Base-by-base conservation (phyloP, 2,888 invertebrate species). In the Cerceris ruficornis region DNA sequence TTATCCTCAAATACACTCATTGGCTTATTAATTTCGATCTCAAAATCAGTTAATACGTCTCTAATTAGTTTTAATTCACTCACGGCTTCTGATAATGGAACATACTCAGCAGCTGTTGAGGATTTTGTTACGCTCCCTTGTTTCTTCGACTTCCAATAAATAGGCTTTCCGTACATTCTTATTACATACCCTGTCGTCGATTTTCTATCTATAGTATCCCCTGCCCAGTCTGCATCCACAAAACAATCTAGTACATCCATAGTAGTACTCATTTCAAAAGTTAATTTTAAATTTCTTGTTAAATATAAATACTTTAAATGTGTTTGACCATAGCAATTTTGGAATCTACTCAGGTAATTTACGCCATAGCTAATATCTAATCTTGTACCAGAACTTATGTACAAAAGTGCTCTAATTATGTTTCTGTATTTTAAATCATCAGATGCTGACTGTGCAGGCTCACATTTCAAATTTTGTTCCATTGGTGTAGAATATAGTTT, bases 221-320 rank as follows among this genome's bases (percentile, higher is more conserved):
- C 54, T 65, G 17, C 64, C 13, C 54, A 54, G 13, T 65, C 64
- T 6, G 64, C 39, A 54, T 42, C 64, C 6, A 65, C 52, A 14
- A 7, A 59, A 66, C 5, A 66, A 4, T 11, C 60, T 60, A 17
- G 52, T 67, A 43, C 0, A 43, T n/a, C 42, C 1, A 43, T 50
- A n/a, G 41, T 15, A 5, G 1, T 8, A 9, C 66, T 66, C 11
- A 6, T 43, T 0, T 13, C 13, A 28, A 15, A 71, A 0, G 0
- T 41, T 14, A 71, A 50, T 0, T 52, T 72, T 60, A 66, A 66
- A 6, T 49, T 17, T 59, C 42, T 65, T 1, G 65, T 71, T 13
- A 8, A 41, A 28, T 58, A 71, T 46, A 71, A 2, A 42, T 71
- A 71, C 8, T 71, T 71, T 13, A 65, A 65, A 15, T 64, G 58